These are phyloP conservation scores for Polyploca ridens DNA, from an alignment of 2,888 invertebrate species.

Conservation along the genomic window DNA sequence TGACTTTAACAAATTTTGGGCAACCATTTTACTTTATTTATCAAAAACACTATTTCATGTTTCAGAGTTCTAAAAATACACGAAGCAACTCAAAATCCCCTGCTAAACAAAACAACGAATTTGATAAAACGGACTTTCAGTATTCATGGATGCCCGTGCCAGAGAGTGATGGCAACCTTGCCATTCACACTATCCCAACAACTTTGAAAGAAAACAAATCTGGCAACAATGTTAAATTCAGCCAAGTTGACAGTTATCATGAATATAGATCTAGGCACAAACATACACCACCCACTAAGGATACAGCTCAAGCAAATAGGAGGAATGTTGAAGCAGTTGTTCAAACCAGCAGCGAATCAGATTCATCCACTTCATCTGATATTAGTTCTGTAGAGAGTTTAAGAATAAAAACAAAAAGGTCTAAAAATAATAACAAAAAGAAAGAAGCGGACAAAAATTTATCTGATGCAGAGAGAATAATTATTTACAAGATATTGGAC, in stretches of 20 bases:
- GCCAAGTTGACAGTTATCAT: slow-evolving; percentile 72
- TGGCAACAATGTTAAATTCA: slow-evolving; percentile 70
- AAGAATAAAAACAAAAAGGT: slow-evolving; percentile 28
- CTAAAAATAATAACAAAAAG: slow-evolving; percentile 18
- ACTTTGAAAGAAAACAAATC: slow-evolving; percentile 52
- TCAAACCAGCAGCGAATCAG: slow-evolving; percentile 45
- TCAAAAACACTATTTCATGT: neutral
- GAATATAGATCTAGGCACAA: slow-evolving; percentile 76
- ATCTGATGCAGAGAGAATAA: slow-evolving; percentile 70
- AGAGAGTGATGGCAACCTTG: slow-evolving; percentile 67
- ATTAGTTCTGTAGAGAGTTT: slow-evolving; percentile 58
- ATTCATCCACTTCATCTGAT: slow-evolving; percentile 53
- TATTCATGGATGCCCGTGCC: slow-evolving; percentile 81
- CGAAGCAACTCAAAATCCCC: slow-evolving; percentile 51
- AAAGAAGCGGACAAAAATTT: slow-evolving; percentile 34
- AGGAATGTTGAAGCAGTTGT: slow-evolving; percentile 51
- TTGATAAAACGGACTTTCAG: slow-evolving; percentile 55
- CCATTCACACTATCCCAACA: slow-evolving; percentile 70
- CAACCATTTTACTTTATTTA: too few species aligned
- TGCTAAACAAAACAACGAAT: slow-evolving; percentile 35
- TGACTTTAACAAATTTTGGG: too few species aligned
- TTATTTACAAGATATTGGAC: slow-evolving; percentile 74
- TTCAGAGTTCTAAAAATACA: slow-evolving; percentile 48
- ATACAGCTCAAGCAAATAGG: slow-evolving; percentile 38
- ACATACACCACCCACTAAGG: slow-evolving; percentile 78